Evolutionary conservation across 2,888 invertebrate species (phyloP).

Genomic region (Clivina fossor): DNA sequence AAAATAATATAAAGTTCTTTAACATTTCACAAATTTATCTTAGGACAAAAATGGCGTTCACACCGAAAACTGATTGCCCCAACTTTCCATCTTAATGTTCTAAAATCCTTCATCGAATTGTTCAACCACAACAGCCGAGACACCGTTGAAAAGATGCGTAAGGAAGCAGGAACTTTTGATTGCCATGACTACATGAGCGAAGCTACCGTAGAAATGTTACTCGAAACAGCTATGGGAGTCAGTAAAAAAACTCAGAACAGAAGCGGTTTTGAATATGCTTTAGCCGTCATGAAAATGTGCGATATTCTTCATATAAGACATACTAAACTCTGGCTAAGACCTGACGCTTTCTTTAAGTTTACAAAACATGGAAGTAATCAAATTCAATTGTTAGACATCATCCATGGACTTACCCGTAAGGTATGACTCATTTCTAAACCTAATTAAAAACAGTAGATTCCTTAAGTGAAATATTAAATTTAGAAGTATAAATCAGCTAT

Average conservation of each 20-base stretch:
- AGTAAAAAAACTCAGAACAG: constrained; percentile 79
- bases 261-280: constrained; percentile 81
- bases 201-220: constrained; percentile 82
- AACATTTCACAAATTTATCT: too few relatives aligned
- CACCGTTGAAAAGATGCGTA: constrained; percentile 54
- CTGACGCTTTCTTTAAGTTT: constrained; percentile 75
- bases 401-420: constrained; percentile 79
- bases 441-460: too few relatives aligned
- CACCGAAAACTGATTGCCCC: constrained; percentile 86
- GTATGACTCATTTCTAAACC: constrained; percentile 48
- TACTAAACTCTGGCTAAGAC: constrained; percentile 75
- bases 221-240: constrained; percentile 89
- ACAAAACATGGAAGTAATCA: constrained; percentile 75
- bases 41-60: constrained; percentile 81
- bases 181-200: constrained; percentile 85
- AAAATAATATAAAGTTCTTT: too few relatives aligned
- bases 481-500: too few relatives aligned
- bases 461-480: too few relatives aligned
- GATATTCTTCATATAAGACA: constrained; percentile 81
- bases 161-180: constrained; percentile 61
- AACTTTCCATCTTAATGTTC: constrained; percentile 83
- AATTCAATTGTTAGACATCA: constrained; percentile 70
- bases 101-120: constrained; percentile 82
- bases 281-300: constrained; percentile 89
- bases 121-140: constrained; percentile 81